Evolutionary conservation across 2,113 vertebrate species (phyloP), one percentile per base, ranked within the genome.

Genomic region (Narcine bancroftii): DNA sequence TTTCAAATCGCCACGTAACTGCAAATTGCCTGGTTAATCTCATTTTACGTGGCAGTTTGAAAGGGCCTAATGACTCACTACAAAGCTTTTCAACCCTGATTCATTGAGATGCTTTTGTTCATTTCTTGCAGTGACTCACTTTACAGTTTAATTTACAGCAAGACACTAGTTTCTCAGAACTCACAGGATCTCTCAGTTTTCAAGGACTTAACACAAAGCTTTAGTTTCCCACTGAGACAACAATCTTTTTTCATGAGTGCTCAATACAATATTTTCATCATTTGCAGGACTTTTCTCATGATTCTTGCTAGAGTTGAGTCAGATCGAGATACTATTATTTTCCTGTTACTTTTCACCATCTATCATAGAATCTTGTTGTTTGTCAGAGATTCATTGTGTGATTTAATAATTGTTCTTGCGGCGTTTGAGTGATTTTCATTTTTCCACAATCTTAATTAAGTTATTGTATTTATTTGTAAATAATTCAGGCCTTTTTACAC

Each of bases 181-280:
- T 87, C 33, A 63, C 81, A 60, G 81, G 53, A 60, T 60, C 81
- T 87, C 29, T 21, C 53, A 60, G 53, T 60, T 87, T 36, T 87
- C 81, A 60, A 87, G 81, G 56, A 39, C 81, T 36, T 87, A 60
- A 53, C 81, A 87, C n/a, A 87, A 87, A 87, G 81, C 53, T 60
- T 60, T 87, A 60, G 53, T 63, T 87, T 87, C 33, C 21, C 53
- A 87, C 81, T 17, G 33, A 39, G 81, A 87, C 53, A n/a, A 87
- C 33, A 63, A 15, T 87, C 81, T 36, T 63, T 87, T 87, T 87
- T 60, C 33, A 60, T 33, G 36, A 63, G 17, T 33, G 17, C 33
- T 87, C 79, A 56, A 29, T 53, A 83, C 79, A 83, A 83, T n/a
- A 29, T n/a, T 83, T 83, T 83, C 79, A 83, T 83, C 33, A 87